Evolutionary conservation across 2,113 vertebrate genomes (phyloP), one percentile per base, ranked within the genome.

Genomic region (Chloebia gouldiae): DNA sequence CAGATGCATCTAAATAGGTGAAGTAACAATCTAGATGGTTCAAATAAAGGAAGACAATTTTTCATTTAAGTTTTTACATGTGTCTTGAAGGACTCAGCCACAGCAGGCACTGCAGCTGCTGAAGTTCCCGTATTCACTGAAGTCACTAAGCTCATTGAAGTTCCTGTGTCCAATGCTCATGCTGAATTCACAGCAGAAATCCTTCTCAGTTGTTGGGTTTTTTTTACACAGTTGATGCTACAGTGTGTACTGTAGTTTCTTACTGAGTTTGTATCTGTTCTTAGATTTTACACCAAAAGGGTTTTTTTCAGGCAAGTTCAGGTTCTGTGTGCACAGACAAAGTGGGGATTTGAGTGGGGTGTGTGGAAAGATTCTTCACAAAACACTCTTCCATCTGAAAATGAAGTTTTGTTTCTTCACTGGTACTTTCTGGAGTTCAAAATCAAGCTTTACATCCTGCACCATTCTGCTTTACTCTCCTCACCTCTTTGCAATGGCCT

Each of bases 81-180:
- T 70, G 88, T 60, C 79, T 96, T 68, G 45, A 89, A 94, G 95
- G 73, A 97, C 93, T 66, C 76, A 92, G 86, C 31, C 42, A 20
- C n/a, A 84, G 65, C 90, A 70, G 30, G 45, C 39, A 61, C 72
- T 81, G 42, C 19, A 33, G 78, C 53, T 91, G 73, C 76, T 75
- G 61, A 91, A 54, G 73, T 56, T 78, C 44, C 33, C 79, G 25
- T 10, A 24, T 12, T 61, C 21, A 13, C 21, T 79, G 81, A n/a
- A 70, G 47, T 47, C 40, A 45, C 39, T 35, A 3, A 30, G 24
- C 12, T 28, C 51, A 14, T 0, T 40, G 28, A n/a, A 47, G 61
- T 11, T 68, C 8, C 53, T 51, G 53, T 45, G 45, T 7, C 39
- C 21, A 15, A 8, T 66, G 84, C 95, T 66, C 63, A 30, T 59